Base-by-base conservation (phyloP, 2,113 vertebrate species). In the Pluvianellus socialis region DNA sequence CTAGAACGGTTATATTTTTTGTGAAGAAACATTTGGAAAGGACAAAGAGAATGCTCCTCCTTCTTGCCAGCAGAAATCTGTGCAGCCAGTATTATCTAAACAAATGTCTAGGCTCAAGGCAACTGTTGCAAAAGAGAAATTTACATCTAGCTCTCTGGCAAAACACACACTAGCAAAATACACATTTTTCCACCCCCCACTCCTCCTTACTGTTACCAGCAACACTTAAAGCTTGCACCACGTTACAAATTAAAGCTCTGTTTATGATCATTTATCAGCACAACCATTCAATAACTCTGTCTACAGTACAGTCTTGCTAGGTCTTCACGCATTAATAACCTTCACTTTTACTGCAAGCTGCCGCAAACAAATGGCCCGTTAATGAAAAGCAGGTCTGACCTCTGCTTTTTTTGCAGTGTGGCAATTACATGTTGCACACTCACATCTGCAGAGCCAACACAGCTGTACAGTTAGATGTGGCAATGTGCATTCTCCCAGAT, bases 401-500 rank as follows among this genome's bases (percentile, higher is more conserved):
- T 55, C 45, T 19, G 42, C n/a, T 73, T 14, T 72, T 76, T 76
- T 67, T 80, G n/a, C 55, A 70, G 32, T 1, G 10, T 33, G 72
- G 72, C 50, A 62, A 52, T 28, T 67, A 71, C 32, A 42, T 3
- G 17, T 47, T 40, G 55, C 45, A 58, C 13, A 3, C 14, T 30
- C 77, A 26, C 14, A 30, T 65, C 56, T 73, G 66, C 85, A 86
- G 35, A 75, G 53, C 44, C 71, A 68, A 22, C n/a, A 38, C 52
- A 92, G 88, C 77, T 88, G 52, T n/a, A 27, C 33, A 79, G 49
- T 3, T 22, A 42, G 52, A 90, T 11, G 40, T 26, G 49, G 49
- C 71, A 94, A 45, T 1, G 21, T 0, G 1, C 0, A 0, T 19
- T 73, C 44, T 68, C 35, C 63, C 0, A 0, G 30, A 6, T 1